phyloP scores from a whole-genome alignment of 2,797 vertebrate genomes.

The Sarcoramphus papa region DNA sequence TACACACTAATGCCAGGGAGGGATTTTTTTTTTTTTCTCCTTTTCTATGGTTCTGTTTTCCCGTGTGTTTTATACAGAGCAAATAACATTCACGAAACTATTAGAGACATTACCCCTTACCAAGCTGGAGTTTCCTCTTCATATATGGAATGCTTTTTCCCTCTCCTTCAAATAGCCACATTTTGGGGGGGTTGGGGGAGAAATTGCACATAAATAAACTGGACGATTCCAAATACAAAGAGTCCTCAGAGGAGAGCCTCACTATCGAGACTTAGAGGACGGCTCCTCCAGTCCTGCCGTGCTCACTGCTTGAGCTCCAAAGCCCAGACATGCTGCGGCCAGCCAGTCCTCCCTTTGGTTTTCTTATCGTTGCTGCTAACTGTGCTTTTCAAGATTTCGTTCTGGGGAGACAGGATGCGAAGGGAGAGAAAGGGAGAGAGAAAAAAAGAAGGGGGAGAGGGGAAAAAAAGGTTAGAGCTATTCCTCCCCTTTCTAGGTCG shows the following conservation, averaged over 20 bases:
- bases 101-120: conserved; percentile 81
- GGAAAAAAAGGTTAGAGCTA: background rate
- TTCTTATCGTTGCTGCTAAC: conserved; percentile 93
- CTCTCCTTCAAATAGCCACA: conserved; percentile 83
- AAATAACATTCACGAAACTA: conserved; percentile 77
- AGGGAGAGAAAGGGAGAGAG: background rate
- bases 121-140: conserved; percentile 83
- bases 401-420: conserved; percentile 73
- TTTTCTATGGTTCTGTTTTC: conserved; percentile 24
- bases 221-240: conserved; percentile 81
- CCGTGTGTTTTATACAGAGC: conserved; percentile 72
- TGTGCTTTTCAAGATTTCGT: conserved; percentile 92
- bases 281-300: conserved; percentile 44
- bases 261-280: conserved; percentile 11
- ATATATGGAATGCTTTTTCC: conserved; percentile 85
- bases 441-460: background rate
- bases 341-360: conserved; percentile 96
- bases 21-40: conserved; percentile 31
- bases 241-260: conserved; percentile 64
- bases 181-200: conserved; percentile 69
- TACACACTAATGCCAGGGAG: conserved; percentile 80
- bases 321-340: conserved; percentile 99
- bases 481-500: background rate
- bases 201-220: conserved; percentile 93
- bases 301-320: conserved; percentile 96